A percentile compares a stretch with the other conserved stretches of the same genome.
Conservation (phyloP, 2,888 invertebrate genomes). For the Drosophila rellima region DNA sequence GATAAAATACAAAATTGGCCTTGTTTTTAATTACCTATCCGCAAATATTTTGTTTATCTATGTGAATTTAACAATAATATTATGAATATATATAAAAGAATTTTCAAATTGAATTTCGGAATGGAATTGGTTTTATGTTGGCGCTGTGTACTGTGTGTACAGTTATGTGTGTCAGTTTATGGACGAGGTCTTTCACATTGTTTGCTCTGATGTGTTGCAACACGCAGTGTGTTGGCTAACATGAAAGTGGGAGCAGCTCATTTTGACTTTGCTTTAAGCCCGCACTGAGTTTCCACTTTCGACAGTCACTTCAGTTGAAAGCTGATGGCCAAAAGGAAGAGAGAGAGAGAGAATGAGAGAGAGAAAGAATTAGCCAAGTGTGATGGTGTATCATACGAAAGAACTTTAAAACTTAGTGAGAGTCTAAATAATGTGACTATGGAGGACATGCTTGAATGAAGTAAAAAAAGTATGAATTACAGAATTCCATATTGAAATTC, state of each 20-base stretch:
- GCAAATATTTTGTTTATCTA: too few relatives aligned
- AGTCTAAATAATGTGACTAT: neutral
- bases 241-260: conserved; percentile 39
- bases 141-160: too few relatives aligned
- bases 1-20: too few relatives aligned
- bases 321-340: neutral
- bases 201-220: conserved; percentile 30
- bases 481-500: too few relatives aligned
- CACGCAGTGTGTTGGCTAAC: conserved; percentile 30
- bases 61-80: too few relatives aligned
- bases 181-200: conserved; percentile 23
- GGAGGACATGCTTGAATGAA: neutral
- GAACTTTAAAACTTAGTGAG: neutral
- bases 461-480: too few relatives aligned
- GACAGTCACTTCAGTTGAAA: conserved; percentile 1
- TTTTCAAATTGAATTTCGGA: too few relatives aligned
- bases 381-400: neutral
- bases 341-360: neutral
- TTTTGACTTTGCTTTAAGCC: conserved; percentile 37
- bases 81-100: too few relatives aligned
- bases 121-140: too few relatives aligned
- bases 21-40: too few relatives aligned
- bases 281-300: conserved; percentile 15
- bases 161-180: conserved; percentile 14
- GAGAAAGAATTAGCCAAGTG: conserved; percentile 11